Evolutionary conservation across 1,140 invertebrate species (phyloP).

Genomic region (Drosophila tsacasi): DNA sequence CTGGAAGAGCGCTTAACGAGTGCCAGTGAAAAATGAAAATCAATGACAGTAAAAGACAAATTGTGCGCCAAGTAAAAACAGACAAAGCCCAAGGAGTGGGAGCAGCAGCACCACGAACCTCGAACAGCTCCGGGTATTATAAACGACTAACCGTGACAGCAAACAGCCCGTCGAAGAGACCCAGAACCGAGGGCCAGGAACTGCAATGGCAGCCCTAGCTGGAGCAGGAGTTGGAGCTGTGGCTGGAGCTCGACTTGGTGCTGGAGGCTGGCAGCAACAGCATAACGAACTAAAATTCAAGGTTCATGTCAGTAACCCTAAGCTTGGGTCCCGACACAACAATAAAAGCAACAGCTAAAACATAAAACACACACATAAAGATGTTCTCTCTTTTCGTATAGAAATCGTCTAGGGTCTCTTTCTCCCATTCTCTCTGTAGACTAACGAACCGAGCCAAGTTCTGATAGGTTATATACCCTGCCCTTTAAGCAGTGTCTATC

Average conservation of each 20-base stretch:
- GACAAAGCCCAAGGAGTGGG: slow-evolving; percentile 70
- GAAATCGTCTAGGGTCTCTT: slow-evolving; percentile 44
- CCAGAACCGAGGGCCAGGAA: slow-evolving; percentile 17
- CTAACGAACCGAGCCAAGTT: slow-evolving; percentile 64
- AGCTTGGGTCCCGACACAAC: slow-evolving; percentile 59
- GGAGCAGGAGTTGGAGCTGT: slow-evolving; percentile 16
- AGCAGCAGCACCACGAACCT: slow-evolving; percentile 20
- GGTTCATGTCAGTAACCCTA: slow-evolving; percentile 83
- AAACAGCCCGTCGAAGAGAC: slow-evolving; percentile 17
- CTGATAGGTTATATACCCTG: slow-evolving; percentile 44
- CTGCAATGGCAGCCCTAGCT: slow-evolving; percentile 22
- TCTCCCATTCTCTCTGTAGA: slow-evolving; percentile 37
- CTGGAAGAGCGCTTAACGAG: slow-evolving; percentile 55
- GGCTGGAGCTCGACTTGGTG: slow-evolving; percentile 20
- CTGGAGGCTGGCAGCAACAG: slow-evolving; percentile 59
- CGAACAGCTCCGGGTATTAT: slow-evolving; percentile 50
- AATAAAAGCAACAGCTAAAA: slow-evolving; percentile 72
- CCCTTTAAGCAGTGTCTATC: not conserved
- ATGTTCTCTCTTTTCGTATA: slow-evolving; percentile 20
- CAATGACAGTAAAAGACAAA: slow-evolving; percentile 83
- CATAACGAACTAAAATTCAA: slow-evolving; percentile 80
- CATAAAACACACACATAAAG: slow-evolving; percentile 66
- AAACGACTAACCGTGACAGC: slow-evolving; percentile 73
- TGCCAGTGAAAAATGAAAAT: slow-evolving; percentile 76
- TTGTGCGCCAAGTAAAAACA: slow-evolving; percentile 71